Evolutionary conservation across 2,888 invertebrate genomes (phyloP).

Genomic region (Lasioglossum figueresi): DNA sequence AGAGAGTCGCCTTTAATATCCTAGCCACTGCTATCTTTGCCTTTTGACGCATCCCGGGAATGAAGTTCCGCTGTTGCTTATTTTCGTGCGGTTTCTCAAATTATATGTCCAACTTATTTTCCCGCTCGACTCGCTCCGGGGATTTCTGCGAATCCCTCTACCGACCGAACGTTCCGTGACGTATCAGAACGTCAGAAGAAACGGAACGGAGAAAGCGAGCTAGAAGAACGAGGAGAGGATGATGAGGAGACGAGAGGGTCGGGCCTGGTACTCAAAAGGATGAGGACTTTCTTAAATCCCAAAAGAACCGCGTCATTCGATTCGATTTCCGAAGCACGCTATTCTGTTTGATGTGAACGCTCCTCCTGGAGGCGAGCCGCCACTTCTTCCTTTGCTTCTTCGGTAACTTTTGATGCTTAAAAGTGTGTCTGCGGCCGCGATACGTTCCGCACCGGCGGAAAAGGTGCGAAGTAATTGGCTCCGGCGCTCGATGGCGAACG

Average conservation of each 20-base stretch:
- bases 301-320: constrained; percentile 70
- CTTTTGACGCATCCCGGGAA: constrained; percentile 55
- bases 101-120: constrained; percentile 78
- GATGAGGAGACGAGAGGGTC: neutral
- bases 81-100: constrained; percentile 72
- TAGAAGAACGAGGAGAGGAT: neutral
- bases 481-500: constrained; percentile 26
- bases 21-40: constrained; percentile 59
- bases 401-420: constrained; percentile 41
- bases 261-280: constrained; percentile 51
- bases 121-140: constrained; percentile 60
- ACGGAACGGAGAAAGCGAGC: constrained; percentile 5
- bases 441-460: neutral
- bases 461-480: constrained; percentile 48
- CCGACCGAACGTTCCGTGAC: constrained; percentile 63
- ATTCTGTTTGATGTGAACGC: constrained; percentile 53
- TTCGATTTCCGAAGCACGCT: constrained; percentile 64
- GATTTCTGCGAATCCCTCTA: constrained; percentile 68
- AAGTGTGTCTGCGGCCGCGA: constrained; percentile 15
- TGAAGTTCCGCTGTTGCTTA: constrained; percentile 66
- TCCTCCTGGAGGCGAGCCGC: constrained; percentile 14
- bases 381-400: constrained; percentile 15
- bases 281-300: constrained; percentile 69
- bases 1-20: constrained; percentile 66
- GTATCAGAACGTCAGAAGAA: constrained; percentile 37